Percentiles rank a stretch among this genome's conserved stretches.
Conservation (phyloP, 2,888 invertebrate genomes). For the Amphipoea oculea region DNA sequence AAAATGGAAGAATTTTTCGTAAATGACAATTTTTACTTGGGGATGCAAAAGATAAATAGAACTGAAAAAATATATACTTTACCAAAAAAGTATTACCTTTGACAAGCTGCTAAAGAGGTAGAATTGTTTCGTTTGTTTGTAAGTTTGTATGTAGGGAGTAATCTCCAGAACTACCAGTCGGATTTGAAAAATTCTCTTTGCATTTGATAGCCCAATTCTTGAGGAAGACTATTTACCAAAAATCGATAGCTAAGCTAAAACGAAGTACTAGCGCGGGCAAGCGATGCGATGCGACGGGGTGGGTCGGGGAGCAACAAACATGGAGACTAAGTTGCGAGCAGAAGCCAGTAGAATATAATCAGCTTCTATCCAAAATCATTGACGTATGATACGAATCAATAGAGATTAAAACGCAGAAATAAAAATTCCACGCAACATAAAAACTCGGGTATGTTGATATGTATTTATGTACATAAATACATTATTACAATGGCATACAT, state of each 20-base stretch:
- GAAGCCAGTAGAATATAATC: conserved; percentile 4
- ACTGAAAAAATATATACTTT: not conserved
- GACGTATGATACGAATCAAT: conserved; percentile 43
- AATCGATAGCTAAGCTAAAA: too few relatives aligned
- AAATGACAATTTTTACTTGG: not conserved
- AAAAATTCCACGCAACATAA: conserved; percentile 71
- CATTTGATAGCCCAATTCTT: too few relatives aligned
- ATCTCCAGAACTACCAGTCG: too few relatives aligned
- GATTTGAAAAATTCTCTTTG: too few relatives aligned
- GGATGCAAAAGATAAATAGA: not conserved
- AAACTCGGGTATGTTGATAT: conserved; percentile 68
- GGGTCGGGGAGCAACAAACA: too few relatives aligned
- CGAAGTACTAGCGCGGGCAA: too few relatives aligned
- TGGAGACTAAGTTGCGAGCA: too few relatives aligned
- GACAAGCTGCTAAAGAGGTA: not conserved
- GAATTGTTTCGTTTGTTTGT: too few relatives aligned
- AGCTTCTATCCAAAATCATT: conserved; percentile 36
- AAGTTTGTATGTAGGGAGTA: too few relatives aligned
- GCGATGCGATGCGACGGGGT: too few relatives aligned
- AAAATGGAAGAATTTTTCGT: not conserved
- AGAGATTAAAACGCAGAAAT: conserved; percentile 61
- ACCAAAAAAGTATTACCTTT: not conserved
- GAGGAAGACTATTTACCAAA: too few relatives aligned
- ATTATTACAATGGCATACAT: conserved; percentile 75
- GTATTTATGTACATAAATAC: conserved; percentile 77